These are phyloP conservation scores for Apamea anceps DNA, from an alignment of 2,888 invertebrate species.

Conservation along the genomic window DNA sequence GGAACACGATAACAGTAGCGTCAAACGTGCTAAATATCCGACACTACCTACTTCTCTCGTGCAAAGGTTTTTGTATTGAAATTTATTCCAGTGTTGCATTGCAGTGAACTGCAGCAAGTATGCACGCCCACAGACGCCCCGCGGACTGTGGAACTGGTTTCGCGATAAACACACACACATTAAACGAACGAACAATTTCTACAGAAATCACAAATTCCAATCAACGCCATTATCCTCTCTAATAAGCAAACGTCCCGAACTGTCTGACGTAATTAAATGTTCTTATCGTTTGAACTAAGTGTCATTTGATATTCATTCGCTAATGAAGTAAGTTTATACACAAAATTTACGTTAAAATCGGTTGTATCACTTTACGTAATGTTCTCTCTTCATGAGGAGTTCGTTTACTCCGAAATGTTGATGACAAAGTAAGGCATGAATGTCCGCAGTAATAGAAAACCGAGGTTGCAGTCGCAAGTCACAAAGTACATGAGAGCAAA, in stretches of 20 bases:
- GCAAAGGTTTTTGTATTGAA: conserved; percentile 73
- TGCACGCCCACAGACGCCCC: conserved; percentile 76
- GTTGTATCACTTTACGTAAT: conserved; percentile 2
- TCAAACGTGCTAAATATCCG: conserved; percentile 59
- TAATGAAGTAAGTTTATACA: conserved; percentile 34
- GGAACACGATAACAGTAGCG: conserved; percentile 37
- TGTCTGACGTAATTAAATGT: conserved; percentile 44
- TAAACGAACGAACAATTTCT: conserved; percentile 74
- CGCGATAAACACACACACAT: conserved; percentile 69
- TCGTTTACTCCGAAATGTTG: conserved; percentile 45
- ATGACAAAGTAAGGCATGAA: conserved; percentile 36
- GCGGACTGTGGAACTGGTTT: conserved; percentile 77
- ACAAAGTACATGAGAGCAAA: conserved; percentile 56
- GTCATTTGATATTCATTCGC: conserved; percentile 36
- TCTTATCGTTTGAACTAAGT: conserved; percentile 40
- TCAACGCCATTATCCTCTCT: conserved; percentile 68
- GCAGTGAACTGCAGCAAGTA: conserved; percentile 77
- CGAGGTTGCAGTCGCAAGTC: conserved; percentile 48
- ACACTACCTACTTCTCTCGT: conserved; percentile 57
- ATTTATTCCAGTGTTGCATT: conserved; percentile 81
- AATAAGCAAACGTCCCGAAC: conserved; percentile 45
- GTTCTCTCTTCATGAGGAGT: conserved; percentile 13
- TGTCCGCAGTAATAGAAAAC: conserved; percentile 62
- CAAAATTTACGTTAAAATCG: not conserved
- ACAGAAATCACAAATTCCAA: conserved; percentile 80